Percentiles rank a stretch among this genome's conserved stretches.
These are phyloP conservation scores for Pseudomyrmex flavicornis DNA, from an alignment of 1,140 invertebrate species.

Conservation along the genomic window DNA sequence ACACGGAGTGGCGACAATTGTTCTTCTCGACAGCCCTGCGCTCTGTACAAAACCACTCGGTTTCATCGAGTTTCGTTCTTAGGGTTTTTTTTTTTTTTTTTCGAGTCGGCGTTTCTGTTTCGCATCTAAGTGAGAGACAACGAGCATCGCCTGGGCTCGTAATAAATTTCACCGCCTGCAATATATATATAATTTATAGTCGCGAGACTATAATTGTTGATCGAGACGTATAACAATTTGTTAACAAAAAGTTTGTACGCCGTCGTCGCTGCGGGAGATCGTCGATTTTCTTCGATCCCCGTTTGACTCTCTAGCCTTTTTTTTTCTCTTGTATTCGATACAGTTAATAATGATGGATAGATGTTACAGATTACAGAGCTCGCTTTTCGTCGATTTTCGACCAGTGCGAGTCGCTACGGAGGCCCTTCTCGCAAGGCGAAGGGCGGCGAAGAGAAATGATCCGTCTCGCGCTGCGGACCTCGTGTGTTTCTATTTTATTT, in stretches of 20 bases:
- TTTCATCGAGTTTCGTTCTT: too few relatives aligned
- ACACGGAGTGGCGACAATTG: too few relatives aligned
- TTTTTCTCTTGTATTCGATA: background rate
- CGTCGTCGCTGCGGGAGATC: background rate
- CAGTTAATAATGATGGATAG: constrained; percentile 18
- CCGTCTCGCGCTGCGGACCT: constrained; percentile 23
- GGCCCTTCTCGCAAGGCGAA: constrained; percentile 23
- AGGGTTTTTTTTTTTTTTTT: too few relatives aligned
- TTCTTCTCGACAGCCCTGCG: too few relatives aligned
- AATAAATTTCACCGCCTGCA: constrained; percentile 11
- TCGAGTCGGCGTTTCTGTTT: background rate
- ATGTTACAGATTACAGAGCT: background rate
- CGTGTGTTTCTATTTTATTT: background rate
- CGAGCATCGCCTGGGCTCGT: constrained; percentile 1
- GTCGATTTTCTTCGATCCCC: background rate
- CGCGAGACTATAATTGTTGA: background rate
- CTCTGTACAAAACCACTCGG: too few relatives aligned
- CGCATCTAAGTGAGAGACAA: constrained; percentile 26
- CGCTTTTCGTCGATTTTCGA: constrained; percentile 14
- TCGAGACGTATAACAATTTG: background rate
- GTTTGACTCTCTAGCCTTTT: background rate
- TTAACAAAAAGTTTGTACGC: background rate
- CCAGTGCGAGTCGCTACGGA: background rate
- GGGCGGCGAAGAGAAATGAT: background rate
- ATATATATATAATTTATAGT: background rate